Evolutionary conservation across 2,797 vertebrate genomes (phyloP).

Genomic region (Chelmon rostratus): DNA sequence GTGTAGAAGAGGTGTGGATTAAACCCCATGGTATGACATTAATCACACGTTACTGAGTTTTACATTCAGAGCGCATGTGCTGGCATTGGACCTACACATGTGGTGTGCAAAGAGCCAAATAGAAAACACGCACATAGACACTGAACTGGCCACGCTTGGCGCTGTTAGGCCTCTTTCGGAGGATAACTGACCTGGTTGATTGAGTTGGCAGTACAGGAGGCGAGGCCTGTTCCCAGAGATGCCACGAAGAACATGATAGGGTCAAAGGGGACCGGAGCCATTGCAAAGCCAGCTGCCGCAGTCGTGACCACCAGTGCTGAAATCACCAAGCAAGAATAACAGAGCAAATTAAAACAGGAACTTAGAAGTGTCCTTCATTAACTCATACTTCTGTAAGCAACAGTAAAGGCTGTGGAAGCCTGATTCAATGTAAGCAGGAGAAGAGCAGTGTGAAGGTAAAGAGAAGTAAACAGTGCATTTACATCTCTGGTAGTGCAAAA

Average conservation of each 20-base stretch:
- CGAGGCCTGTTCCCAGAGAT: conserved; percentile 92
- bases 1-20: background rate
- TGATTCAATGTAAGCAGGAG: background rate
- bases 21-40: background rate
- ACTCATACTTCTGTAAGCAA: background rate
- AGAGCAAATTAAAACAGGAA: background rate
- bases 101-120: background rate
- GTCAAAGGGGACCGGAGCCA: conserved; percentile 95
- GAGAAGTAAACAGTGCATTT: background rate
- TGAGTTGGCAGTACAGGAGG: conserved; percentile 94
- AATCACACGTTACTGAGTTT: background rate
- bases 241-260: conserved; percentile 89
- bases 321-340: conserved; percentile 53
- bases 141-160: background rate
- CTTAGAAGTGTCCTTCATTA: background rate
- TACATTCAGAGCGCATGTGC: background rate
- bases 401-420: background rate
- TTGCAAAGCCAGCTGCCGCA: conserved; percentile 91
- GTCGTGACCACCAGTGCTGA: conserved; percentile 95
- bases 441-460: background rate
- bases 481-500: background rate
- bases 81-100: background rate
- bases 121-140: background rate
- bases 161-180: background rate
- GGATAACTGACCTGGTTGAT: conserved; percentile 95